Base-by-base conservation (phyloP, 2,113 vertebrate genomes). In the Prolemur simus region DNA sequence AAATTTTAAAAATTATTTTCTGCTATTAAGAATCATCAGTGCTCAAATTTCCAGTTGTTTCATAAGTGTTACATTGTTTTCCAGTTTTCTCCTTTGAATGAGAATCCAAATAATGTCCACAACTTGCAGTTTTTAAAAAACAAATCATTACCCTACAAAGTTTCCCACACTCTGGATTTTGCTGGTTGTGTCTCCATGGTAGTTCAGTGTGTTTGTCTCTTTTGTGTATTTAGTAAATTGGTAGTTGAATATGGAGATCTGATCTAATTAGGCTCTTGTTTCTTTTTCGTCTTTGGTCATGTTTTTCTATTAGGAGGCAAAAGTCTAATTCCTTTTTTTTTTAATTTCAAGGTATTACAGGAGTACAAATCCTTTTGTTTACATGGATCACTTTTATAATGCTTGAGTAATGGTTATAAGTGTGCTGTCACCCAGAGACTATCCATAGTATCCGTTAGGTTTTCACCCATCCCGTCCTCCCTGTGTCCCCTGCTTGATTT, bases 291-390 rank as follows among this genome's bases (percentile, higher is more conserved):
- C 63, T 76, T 77, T 37, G 11, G 7, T 84, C 45, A 58, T 84
- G 20, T 78, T 93, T 96, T 89, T 85, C 27, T 25, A n/a, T 85
- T 71, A 93, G 20, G 25, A 84, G n/a, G 42, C 68, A n/a, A 71
- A 78, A 9, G 7, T 77, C 13, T 54, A 47, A 37, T 45, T 86
- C n/a, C 9, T 77, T 85, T 85, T 66, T 56, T 56, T 56, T 56
- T 56, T 21, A 20, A 56, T 56, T 56, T 56, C 54, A 56, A 20
- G 54, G 54, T 56, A 56, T 56, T 56, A 56, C 18, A 21, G 20
- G 54, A 5, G 17, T 21, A 21, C 54, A 56, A 56, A 56, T 56
- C 54, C 20, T 56, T 21, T 56, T 56, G 54, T 18, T 56, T 21
- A 56, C 54, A 56, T 56, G 54, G 54, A 56, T 56, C 3, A 18